A percentile compares a stretch with the other conserved stretches of the same genome.
phyloP scores from a whole-genome alignment of 2,113 vertebrate genomes.

The Gasterosteus aculeatus region DNA sequence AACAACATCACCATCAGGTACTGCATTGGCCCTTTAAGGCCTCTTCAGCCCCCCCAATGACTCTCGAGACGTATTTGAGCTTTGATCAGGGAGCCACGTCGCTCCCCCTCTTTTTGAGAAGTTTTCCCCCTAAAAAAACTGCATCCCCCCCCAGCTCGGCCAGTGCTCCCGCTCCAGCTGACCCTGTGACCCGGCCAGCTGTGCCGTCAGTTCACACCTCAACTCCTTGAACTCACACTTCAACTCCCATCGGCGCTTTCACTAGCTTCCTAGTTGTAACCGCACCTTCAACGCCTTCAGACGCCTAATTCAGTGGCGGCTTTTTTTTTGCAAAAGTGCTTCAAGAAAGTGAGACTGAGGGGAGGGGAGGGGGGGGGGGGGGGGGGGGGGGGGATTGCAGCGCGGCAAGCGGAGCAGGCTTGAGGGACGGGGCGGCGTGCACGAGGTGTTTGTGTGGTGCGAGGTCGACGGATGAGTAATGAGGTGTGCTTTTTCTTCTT shows the following conservation, averaged over 20 bases:
- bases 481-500: constrained; percentile 45
- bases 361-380: too few species aligned
- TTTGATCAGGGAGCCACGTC: too few species aligned
- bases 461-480: constrained; percentile 60
- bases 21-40: too few species aligned
- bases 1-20: not conserved
- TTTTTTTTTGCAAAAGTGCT: not conserved
- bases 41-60: too few species aligned
- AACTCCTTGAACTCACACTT: not conserved
- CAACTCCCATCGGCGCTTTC: not conserved
- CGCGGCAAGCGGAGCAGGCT: constrained; percentile 18
- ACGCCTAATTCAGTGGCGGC: not conserved
- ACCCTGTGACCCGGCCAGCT: not conserved
- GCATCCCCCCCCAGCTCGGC: too few species aligned
- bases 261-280: too few species aligned
- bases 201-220: not conserved
- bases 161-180: not conserved
- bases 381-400: not conserved
- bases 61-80: too few species aligned
- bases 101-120: too few species aligned
- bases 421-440: constrained; percentile 41
- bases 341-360: too few species aligned
- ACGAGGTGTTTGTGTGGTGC: constrained; percentile 31
- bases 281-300: too few species aligned
- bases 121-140: not conserved